Conservation (phyloP, 2,113 vertebrate genomes). For the Semnornis frantzii region DNA sequence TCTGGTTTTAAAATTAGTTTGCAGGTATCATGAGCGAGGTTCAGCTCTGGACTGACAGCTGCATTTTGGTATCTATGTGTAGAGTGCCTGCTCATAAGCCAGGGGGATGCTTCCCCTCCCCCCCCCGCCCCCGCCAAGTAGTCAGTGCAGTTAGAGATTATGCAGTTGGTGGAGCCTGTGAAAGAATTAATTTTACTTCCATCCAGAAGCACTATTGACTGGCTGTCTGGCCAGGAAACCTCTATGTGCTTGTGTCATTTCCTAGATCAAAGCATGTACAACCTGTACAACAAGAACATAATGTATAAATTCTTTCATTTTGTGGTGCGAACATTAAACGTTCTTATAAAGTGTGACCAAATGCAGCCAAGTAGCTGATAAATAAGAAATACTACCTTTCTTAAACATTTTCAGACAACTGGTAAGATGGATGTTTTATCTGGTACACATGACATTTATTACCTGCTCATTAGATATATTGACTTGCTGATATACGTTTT, state of each 20-base stretch:
- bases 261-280: neutral
- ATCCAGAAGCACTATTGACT: neutral
- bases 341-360: neutral
- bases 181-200: neutral
- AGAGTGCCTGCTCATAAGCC: neutral
- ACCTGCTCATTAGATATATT: neutral
- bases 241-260: neutral
- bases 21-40: neutral
- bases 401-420: neutral
- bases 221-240: neutral
- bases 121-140: fast-evolving
- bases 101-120: fast-evolving
- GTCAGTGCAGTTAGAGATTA: fast-evolving
- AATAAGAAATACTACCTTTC: neutral
- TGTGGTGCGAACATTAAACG: neutral
- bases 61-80: neutral
- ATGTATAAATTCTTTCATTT: neutral
- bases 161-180: neutral
- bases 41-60: neutral
- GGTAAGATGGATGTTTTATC: neutral
- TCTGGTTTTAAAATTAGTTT: neutral
- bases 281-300: neutral
- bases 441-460: neutral
- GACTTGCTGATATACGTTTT: neutral
- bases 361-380: neutral